Percentiles rank a stretch among this genome's conserved stretches.
Conservation (phyloP, 1,140 invertebrate species). For the Drosophila arawakana region DNA sequence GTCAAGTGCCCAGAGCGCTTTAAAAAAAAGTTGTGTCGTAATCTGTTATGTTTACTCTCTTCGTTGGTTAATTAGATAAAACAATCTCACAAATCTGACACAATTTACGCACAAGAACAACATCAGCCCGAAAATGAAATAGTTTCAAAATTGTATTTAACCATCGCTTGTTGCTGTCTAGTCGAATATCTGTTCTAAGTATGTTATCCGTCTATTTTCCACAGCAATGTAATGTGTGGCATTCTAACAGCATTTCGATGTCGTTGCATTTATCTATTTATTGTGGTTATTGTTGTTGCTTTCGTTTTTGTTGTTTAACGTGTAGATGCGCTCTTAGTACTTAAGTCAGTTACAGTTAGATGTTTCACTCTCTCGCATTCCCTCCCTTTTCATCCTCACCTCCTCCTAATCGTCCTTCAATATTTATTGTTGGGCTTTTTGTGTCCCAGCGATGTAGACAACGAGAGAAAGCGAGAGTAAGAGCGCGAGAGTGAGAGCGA, state of each 20-base stretch:
- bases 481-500: slow-evolving; percentile 12
- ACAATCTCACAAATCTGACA: slow-evolving; percentile 2
- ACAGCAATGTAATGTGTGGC: slow-evolving; percentile 16
- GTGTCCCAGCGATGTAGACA: neutral
- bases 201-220: slow-evolving; percentile 36
- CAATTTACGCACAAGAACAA: neutral
- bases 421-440: slow-evolving; percentile 40
- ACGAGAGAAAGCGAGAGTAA: neutral
- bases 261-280: slow-evolving; percentile 41
- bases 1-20: slow-evolving; percentile 19
- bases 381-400: slow-evolving; percentile 1
- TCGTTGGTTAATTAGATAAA: slow-evolving; percentile 1
- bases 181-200: slow-evolving; percentile 2
- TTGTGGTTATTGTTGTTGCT: slow-evolving; percentile 22
- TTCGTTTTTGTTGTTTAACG: slow-evolving; percentile 10
- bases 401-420: slow-evolving; percentile 48
- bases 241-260: slow-evolving; percentile 45
- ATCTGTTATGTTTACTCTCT: neutral
- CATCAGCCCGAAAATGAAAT: neutral
- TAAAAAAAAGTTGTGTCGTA: slow-evolving; percentile 10
- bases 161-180: slow-evolving; percentile 13
- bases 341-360: slow-evolving; percentile 28
- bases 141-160: slow-evolving; percentile 31
- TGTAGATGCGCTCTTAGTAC: slow-evolving; percentile 25
- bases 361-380: slow-evolving; percentile 1